Evolutionary conservation across 2,888 invertebrate genomes (phyloP).

Genomic region (Limnephilus marmoratus): DNA sequence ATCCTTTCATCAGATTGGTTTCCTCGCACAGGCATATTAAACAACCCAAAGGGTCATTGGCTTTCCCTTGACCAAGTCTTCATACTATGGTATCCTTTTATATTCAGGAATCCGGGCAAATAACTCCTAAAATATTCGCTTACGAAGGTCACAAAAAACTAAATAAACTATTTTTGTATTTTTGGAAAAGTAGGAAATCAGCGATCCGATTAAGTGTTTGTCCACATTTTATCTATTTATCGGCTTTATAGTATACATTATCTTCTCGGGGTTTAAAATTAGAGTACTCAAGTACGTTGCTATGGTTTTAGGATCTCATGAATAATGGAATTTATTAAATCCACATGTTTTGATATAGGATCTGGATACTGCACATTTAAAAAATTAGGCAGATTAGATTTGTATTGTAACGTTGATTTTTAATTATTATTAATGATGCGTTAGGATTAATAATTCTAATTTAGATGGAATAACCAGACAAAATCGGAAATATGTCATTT

Average conservation of each 20-base stretch:
- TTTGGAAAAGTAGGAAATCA: neutral
- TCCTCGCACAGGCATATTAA: conserved; percentile 56
- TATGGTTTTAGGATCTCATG: neutral
- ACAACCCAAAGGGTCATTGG: conserved; percentile 62
- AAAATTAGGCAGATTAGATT: neutral
- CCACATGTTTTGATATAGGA: neutral
- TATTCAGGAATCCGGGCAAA: conserved; percentile 62
- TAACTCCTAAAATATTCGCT: neutral
- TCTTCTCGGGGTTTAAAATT: neutral
- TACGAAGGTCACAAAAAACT: neutral
- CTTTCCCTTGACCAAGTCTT: conserved; percentile 63
- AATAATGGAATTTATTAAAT: neutral
- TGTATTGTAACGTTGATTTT: neutral
- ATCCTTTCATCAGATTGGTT: conserved; percentile 47
- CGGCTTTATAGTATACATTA: neutral
- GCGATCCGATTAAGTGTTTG: neutral
- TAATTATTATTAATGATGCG: too few relatives aligned
- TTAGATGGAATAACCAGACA: too few relatives aligned
- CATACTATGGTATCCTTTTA: conserved; percentile 62
- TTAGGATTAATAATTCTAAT: too few relatives aligned
- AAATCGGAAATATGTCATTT: too few relatives aligned
- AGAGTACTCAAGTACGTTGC: neutral
- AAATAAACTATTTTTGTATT: neutral
- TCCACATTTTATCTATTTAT: neutral
- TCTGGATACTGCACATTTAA: too few relatives aligned